A percentile compares a stretch with the other conserved stretches of the same genome.
These are phyloP conservation scores for Erethizon dorsatum DNA, from an alignment of 2,797 vertebrate species.

Conservation along the genomic window DNA sequence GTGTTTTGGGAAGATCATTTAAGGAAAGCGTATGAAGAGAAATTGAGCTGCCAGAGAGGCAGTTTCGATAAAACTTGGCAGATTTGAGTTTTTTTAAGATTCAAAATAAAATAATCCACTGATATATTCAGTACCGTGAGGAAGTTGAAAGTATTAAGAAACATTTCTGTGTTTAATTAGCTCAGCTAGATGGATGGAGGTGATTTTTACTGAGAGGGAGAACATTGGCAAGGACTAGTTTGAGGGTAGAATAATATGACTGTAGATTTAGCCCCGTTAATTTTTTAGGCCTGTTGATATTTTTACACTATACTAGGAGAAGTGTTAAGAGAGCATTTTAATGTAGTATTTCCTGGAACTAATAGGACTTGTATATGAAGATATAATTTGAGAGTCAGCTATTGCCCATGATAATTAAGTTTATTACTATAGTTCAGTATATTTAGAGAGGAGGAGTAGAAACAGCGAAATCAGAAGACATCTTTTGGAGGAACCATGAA, in stretches of 20 bases:
- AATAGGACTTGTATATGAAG: neutral
- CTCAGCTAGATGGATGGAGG: neutral
- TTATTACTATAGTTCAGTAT: neutral
- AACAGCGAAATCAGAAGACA: neutral
- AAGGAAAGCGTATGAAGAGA: neutral
- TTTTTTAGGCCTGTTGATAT: neutral
- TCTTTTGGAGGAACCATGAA: neutral
- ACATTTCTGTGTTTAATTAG: slow-evolving; percentile 29
- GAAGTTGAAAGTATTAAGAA: neutral
- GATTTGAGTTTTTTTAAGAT: neutral
- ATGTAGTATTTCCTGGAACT: neutral
- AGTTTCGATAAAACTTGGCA: neutral
- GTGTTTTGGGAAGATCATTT: neutral
- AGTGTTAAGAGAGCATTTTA: neutral
- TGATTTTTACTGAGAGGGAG: neutral
- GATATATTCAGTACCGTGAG: neutral
- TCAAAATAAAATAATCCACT: neutral
- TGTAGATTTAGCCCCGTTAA: neutral
- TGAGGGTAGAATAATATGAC: neutral
- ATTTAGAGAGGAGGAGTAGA: neutral
- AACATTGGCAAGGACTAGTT: neutral
- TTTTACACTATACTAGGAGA: neutral
- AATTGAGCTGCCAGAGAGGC: neutral
- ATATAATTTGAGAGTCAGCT: neutral
- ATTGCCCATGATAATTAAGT: neutral